Evolutionary conservation across 2,113 vertebrate species (phyloP).

Genomic region (Sturnira hondurensis): DNA sequence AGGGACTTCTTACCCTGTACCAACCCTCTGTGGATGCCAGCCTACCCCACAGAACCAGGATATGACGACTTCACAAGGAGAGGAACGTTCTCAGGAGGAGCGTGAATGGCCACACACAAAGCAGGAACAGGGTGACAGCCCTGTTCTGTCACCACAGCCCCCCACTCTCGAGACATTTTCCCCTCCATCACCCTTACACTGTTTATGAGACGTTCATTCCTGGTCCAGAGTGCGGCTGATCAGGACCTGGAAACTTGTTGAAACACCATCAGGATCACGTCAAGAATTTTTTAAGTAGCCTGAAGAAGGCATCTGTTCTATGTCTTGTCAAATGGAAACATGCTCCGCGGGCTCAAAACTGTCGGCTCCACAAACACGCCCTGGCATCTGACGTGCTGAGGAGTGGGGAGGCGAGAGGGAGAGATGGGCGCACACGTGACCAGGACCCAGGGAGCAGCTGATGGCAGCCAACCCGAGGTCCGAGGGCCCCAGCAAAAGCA

Average conservation of each 20-base stretch:
- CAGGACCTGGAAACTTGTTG: background rate
- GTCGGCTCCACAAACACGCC: background rate
- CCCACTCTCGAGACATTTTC: background rate
- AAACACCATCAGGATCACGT: background rate
- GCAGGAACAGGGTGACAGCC: background rate
- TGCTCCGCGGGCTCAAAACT: background rate
- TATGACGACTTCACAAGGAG: background rate
- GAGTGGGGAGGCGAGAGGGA: no score
- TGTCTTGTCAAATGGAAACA: background rate
- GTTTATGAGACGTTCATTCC: background rate
- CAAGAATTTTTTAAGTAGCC: background rate
- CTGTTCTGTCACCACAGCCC: background rate
- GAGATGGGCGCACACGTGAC: rapidly evolving
- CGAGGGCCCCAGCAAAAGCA: background rate
- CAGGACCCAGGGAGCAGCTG: no score
- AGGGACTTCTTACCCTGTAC: background rate
- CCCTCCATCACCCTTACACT: background rate
- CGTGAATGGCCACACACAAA: background rate
- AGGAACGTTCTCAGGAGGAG: background rate
- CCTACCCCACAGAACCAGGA: background rate
- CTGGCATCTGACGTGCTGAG: rapidly evolving
- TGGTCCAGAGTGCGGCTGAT: background rate
- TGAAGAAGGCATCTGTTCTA: background rate
- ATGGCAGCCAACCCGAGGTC: background rate
- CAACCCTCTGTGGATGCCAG: background rate